phyloP scores from a whole-genome alignment of 2,888 invertebrate genomes.

The Ferrisia virgata region DNA sequence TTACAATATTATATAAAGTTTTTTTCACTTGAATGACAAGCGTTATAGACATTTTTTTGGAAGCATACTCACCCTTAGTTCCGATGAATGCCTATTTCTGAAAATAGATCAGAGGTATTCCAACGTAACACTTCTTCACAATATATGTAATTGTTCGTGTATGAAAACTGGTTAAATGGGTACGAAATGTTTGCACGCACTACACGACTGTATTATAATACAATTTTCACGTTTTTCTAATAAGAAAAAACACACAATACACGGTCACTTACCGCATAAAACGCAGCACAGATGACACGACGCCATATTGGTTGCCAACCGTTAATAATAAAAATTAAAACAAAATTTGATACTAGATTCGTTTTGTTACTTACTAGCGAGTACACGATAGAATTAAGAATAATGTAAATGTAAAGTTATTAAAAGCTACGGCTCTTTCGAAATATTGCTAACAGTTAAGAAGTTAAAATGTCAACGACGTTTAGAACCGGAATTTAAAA shows the following conservation, averaged over 20 bases:
- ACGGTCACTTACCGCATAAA: slow-evolving; percentile 45
- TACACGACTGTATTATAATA: slow-evolving; percentile 2
- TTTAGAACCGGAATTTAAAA: slow-evolving; percentile 43
- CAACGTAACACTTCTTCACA: slow-evolving; percentile 34
- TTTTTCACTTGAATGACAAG: not conserved
- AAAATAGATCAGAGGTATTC: slow-evolving; percentile 21
- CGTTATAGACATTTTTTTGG: not conserved
- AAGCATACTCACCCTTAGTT: slow-evolving; percentile 41
- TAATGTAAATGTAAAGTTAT: slow-evolving; percentile 23
- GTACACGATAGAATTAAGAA: slow-evolving; percentile 17
- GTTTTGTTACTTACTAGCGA: slow-evolving; percentile 1
- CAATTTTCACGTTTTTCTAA: not conserved
- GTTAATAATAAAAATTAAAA: slow-evolving; percentile 13
- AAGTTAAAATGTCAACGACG: slow-evolving; percentile 39
- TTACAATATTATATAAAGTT: not conserved
- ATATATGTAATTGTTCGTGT: not conserved
- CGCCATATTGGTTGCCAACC: slow-evolving; percentile 44
- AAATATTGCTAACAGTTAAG: slow-evolving; percentile 31
- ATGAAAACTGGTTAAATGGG: not conserved
- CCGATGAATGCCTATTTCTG: slow-evolving; percentile 42
- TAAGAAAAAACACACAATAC: slow-evolving; percentile 30
- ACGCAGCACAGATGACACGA: slow-evolving; percentile 44
- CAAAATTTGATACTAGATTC: slow-evolving; percentile 6
- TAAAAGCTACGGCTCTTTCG: slow-evolving; percentile 25
- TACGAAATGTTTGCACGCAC: slow-evolving; percentile 30